Evolutionary conservation across 2,113 vertebrate species (phyloP).

Genomic region (Excalfactoria chinensis): DNA sequence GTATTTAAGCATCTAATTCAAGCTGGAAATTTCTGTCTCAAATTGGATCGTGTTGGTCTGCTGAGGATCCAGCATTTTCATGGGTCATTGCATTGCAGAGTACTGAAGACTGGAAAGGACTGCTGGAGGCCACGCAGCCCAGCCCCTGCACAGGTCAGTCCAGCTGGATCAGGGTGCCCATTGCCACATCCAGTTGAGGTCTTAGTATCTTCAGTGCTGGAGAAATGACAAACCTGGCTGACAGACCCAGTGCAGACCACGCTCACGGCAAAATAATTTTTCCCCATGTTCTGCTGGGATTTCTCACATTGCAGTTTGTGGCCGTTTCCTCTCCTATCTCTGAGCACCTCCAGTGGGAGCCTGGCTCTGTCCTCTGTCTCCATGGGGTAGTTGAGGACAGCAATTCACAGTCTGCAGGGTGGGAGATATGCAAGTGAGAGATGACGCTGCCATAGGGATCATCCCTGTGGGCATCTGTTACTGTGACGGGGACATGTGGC

Average conservation of each 20-base stretch:
- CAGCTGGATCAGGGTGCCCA: background rate
- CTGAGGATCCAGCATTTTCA: background rate
- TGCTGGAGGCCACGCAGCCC: background rate
- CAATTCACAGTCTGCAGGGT: background rate
- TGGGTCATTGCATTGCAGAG: background rate
- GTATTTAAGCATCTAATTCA: background rate
- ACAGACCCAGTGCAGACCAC: background rate
- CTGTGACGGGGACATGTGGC: accelerated
- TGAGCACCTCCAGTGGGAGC: background rate
- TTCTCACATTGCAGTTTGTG: background rate
- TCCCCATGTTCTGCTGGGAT: background rate
- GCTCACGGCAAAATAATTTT: background rate
- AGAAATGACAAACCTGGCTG: background rate
- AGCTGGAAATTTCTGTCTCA: background rate
- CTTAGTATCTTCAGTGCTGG: background rate
- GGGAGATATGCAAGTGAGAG: background rate
- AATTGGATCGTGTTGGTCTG: background rate
- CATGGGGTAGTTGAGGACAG: background rate
- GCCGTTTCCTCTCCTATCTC: background rate
- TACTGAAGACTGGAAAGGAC: background rate
- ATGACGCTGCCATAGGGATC: background rate
- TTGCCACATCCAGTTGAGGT: background rate
- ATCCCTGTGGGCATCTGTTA: background rate
- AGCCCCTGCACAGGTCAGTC: background rate
- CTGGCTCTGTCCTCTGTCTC: background rate